These are phyloP conservation scores for Dicentrarchus labrax DNA, from an alignment of 2,113 vertebrate species.

Conservation along the genomic window DNA sequence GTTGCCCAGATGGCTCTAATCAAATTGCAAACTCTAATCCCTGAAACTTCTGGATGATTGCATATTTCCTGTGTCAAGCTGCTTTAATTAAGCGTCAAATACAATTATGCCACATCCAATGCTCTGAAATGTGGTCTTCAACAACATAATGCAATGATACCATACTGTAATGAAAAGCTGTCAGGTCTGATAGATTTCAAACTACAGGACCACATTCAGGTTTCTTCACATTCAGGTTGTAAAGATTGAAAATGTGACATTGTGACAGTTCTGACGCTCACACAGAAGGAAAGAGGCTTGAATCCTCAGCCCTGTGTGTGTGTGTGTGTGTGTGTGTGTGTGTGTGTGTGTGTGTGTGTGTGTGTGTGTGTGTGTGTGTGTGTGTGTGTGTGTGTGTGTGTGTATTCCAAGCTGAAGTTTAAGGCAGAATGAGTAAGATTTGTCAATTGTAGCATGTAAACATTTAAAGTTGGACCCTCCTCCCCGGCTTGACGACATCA, in stretches of 20 bases:
- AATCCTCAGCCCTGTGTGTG: background rate
- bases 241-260: constrained; percentile 8
- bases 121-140: constrained; percentile 10
- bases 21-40: constrained; percentile 39
- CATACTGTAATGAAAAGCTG: background rate
- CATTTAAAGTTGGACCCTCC: too few relatives aligned
- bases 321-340: too few relatives aligned
- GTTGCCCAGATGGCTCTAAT: constrained; percentile 33
- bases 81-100: constrained; percentile 46
- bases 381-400: too few relatives aligned
- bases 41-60: constrained; percentile 53
- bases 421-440: too few relatives aligned
- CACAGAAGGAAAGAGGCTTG: background rate
- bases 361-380: too few relatives aligned
- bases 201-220: background rate
- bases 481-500: too few relatives aligned
- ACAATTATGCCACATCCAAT: constrained; percentile 1
- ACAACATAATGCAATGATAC: background rate
- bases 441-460: too few relatives aligned
- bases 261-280: background rate
- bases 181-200: background rate
- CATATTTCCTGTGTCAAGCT: constrained; percentile 45
- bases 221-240: background rate
- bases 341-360: too few relatives aligned
- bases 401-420: too few relatives aligned